Conservation (phyloP, 1,140 invertebrate species). For the Brachionus plicatilis region DNA sequence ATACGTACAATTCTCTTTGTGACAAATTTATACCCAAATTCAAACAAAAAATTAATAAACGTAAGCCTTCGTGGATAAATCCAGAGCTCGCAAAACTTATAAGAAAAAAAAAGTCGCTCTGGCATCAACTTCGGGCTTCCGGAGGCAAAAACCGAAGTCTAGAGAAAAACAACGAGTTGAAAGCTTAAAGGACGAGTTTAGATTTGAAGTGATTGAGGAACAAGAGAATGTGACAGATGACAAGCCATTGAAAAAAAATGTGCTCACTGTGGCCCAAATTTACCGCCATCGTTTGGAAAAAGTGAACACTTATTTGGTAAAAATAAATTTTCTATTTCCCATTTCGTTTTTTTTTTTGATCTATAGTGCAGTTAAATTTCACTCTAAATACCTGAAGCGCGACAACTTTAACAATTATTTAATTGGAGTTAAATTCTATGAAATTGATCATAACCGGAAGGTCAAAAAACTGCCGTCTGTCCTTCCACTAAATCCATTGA, state of each 20-base stretch:
- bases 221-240: not conserved
- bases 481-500: not conserved
- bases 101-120: too few species aligned
- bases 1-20: too few species aligned
- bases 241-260: not conserved
- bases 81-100: too few species aligned
- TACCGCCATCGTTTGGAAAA: not conserved
- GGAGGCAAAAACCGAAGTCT: too few species aligned
- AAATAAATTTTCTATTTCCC: not conserved
- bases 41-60: too few species aligned
- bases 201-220: not conserved
- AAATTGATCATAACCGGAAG: not conserved
- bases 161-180: not conserved
- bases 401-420: slow-evolving; percentile 1
- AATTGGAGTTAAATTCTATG: slow-evolving; percentile 8
- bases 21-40: too few species aligned
- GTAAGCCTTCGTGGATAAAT: too few species aligned
- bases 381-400: not conserved
- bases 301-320: not conserved
- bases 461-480: not conserved
- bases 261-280: not conserved
- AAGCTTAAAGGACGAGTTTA: not conserved
- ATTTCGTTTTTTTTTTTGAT: not conserved
- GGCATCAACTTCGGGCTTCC: too few species aligned
- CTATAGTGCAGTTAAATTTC: not conserved